These are phyloP conservation scores for Caradrina clavipalpis DNA, from an alignment of 2,888 invertebrate species.

Conservation along the genomic window DNA sequence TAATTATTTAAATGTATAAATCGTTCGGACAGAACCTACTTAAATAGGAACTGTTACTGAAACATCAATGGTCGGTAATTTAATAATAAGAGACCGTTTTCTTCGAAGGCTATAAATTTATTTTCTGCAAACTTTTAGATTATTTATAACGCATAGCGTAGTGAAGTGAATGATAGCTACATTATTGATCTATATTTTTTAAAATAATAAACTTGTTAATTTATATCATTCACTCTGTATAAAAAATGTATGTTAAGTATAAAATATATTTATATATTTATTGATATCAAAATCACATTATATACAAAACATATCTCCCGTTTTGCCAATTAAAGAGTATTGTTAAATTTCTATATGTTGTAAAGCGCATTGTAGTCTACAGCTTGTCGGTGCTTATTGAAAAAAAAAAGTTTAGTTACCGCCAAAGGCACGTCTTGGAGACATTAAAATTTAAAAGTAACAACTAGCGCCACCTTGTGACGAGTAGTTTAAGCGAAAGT, in stretches of 20 bases:
- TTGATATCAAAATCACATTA: constrained; percentile 54
- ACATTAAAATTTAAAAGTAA: constrained; percentile 37
- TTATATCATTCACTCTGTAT: constrained; percentile 46
- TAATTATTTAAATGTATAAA: background rate
- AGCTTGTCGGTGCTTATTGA: constrained; percentile 67
- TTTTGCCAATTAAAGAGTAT: constrained; percentile 88
- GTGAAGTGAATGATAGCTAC: constrained; percentile 39
- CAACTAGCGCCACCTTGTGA: constrained; percentile 43
- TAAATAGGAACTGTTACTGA: background rate
- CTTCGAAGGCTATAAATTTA: constrained; percentile 28
- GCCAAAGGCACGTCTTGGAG: constrained; percentile 62
- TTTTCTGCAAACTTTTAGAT: constrained; percentile 38
- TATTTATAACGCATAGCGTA: constrained; percentile 40
- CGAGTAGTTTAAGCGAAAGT: constrained; percentile 1
- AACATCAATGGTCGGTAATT: constrained; percentile 30
- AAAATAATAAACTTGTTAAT: background rate
- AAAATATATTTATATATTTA: constrained; percentile 44
- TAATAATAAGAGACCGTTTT: constrained; percentile 22
- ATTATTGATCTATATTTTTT: constrained; percentile 14
- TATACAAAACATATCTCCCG: constrained; percentile 86
- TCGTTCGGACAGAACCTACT: background rate
- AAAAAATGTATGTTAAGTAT: constrained; percentile 26
- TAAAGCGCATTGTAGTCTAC: constrained; percentile 66
- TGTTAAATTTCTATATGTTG: constrained; percentile 75
- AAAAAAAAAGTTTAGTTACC: constrained; percentile 48